phyloP scores from a whole-genome alignment of 1,140 invertebrate species.

The Triops cancriformis region DNA sequence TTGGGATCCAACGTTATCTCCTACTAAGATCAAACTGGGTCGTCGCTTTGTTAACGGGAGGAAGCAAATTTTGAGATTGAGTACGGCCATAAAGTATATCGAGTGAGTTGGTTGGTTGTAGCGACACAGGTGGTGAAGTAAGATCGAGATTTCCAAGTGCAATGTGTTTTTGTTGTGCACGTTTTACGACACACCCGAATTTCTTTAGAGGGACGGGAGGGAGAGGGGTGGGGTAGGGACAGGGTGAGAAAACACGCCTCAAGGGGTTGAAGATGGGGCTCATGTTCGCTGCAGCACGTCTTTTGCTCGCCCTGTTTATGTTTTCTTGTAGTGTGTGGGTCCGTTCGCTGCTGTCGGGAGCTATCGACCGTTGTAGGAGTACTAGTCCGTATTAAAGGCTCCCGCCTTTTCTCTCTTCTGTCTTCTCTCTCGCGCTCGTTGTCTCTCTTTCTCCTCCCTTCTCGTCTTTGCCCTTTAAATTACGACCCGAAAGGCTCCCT shows the following conservation, averaged over 20 bases:
- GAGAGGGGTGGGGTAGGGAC: no score
- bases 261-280: neutral
- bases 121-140: neutral
- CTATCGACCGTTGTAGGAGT: neutral
- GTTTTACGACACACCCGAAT: neutral
- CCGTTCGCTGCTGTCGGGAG: neutral
- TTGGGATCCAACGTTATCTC: no score
- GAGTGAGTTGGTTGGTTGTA: neutral
- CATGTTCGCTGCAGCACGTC: neutral
- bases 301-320: neutral
- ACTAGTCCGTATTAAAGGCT: no score
- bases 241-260: neutral
- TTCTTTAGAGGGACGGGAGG: neutral
- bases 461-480: neutral
- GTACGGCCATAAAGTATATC: neutral
- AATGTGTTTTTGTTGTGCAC: neutral
- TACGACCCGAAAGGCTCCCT: neutral
- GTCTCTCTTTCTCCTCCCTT: neutral
- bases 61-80: neutral
- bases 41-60: neutral
- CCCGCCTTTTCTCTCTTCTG: no score
- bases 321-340: neutral
- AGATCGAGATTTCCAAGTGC: neutral
- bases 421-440: no score
- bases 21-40: no score